A percentile compares a stretch with the other conserved stretches of the same genome.
Conservation (phyloP, 2,888 invertebrate species). For the Drosophila antonietae region DNA sequence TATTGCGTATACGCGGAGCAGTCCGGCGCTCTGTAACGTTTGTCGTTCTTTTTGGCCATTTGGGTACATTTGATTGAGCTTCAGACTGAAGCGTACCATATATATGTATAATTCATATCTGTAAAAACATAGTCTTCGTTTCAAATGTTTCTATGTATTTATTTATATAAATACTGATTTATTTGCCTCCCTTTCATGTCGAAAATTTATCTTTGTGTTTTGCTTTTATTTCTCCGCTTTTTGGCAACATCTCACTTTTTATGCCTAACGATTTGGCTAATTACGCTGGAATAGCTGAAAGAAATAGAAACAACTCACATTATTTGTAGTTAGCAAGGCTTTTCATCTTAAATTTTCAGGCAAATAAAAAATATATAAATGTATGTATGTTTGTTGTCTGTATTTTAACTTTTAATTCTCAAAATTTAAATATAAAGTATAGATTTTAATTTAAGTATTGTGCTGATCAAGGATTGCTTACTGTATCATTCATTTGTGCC, state of each 20-base stretch:
- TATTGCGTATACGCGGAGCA: constrained; percentile 72
- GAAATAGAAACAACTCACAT: constrained; percentile 4
- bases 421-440: not conserved
- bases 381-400: too few species aligned
- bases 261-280: constrained; percentile 63
- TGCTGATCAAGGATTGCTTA: not conserved
- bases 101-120: constrained; percentile 3
- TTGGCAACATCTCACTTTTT: constrained; percentile 59
- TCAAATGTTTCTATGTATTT: constrained; percentile 71
- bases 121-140: constrained; percentile 38
- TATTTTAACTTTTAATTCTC: too few species aligned
- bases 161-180: constrained; percentile 75
- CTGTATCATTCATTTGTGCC: not conserved
- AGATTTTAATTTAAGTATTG: not conserved
- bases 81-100: constrained; percentile 18
- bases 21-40: constrained; percentile 32
- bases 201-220: constrained; percentile 54
- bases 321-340: not conserved
- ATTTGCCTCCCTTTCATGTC: constrained; percentile 74
- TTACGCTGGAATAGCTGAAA: constrained; percentile 58
- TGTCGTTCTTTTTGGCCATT: constrained; percentile 46
- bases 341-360: too few species aligned
- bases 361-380: too few species aligned
- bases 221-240: constrained; percentile 30
- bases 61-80: constrained; percentile 65